Evolutionary conservation across 1,140 invertebrate species (phyloP), one percentile per base, ranked within the genome.

Genomic region (Asobara japonica): DNA sequence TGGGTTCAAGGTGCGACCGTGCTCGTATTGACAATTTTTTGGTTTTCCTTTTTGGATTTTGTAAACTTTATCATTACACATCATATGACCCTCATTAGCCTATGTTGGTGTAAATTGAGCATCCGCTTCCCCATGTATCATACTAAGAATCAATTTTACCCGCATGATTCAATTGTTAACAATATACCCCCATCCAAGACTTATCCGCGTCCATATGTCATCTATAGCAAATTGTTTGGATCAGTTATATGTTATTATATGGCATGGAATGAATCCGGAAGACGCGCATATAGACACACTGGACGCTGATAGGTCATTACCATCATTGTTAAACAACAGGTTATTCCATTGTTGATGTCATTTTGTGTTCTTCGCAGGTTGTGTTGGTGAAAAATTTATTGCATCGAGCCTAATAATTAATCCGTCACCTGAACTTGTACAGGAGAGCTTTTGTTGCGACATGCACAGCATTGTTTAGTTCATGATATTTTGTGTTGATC

Each of bases 1-100:
- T 65, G 82, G 78, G 80, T 79, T 84, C 76, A 84, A 87, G 86
- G 86, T 87, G 86, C 84, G 85, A 83, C 75, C 66, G 77, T 75
- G 72, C 76, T 83, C 78, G 74, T 61, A 66, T 74, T 18, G 25
- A 51, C 22, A 41, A 36, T 61, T 69, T 65, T 31, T 33, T 25
- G 27, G 18, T 70, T 69, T 31, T 72, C 8, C 31, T 72, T 48
- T 29, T 66, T 72, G 16, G 22, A 18, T 62, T 62, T 62, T 7
- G n/a, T 30, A 62, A 16, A 13, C 0, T 30, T 62, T 29, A 31
- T 29, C 20, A 22, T 20, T 16, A 62, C 45, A 72, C 11, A 33
- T n/a, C 29, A 31, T 65, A 29, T 13, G 8, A 10, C n/a, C 27
- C 1, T 62, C 60, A 30, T 62, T 0, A 30, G 29, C 20, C 51